Evolutionary conservation across 1,140 invertebrate genomes (phyloP).

Genomic region (Grapholita molesta): DNA sequence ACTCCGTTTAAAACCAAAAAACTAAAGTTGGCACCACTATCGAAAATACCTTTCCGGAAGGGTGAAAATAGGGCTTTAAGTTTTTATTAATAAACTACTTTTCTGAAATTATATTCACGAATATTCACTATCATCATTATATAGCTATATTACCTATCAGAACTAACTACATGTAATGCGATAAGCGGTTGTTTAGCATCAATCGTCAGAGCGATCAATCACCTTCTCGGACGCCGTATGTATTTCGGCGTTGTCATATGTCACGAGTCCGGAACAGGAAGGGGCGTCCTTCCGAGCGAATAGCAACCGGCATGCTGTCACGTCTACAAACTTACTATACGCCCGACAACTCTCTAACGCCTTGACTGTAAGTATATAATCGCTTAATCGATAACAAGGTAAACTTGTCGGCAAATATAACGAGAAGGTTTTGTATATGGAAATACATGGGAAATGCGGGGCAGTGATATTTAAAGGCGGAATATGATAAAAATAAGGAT

Average conservation of each 20-base stretch:
- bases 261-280: conserved; percentile 2
- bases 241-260: not conserved
- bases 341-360: not conserved
- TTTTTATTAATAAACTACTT: too few relatives aligned
- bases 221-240: not conserved
- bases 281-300: not conserved
- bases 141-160: too few relatives aligned
- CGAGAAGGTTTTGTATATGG: not conserved
- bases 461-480: not conserved
- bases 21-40: too few relatives aligned
- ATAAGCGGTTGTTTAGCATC: not conserved
- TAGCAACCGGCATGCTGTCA: not conserved
- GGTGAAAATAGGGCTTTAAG: too few relatives aligned
- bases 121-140: too few relatives aligned
- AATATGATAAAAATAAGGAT: not conserved
- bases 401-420: not conserved
- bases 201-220: not conserved
- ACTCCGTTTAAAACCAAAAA: too few relatives aligned
- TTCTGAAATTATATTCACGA: too few relatives aligned
- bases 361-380: not conserved
- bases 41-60: too few relatives aligned
- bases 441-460: not conserved
- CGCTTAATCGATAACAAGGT: not conserved
- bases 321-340: not conserved
- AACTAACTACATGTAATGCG: too few relatives aligned